Conservation (phyloP, 2,888 invertebrate species). For the Campoletis raptor region DNA sequence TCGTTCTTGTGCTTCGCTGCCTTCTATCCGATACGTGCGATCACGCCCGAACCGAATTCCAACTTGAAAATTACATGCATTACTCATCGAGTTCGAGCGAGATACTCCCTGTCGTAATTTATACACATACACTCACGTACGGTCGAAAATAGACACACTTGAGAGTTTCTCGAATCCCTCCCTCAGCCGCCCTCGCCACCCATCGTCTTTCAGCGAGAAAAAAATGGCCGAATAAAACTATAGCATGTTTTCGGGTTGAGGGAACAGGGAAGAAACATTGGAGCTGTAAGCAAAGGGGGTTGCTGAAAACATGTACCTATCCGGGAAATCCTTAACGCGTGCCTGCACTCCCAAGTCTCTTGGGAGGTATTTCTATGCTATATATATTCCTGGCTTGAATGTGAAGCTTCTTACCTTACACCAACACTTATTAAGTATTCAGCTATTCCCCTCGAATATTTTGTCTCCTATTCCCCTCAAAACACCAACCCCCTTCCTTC, state of each 20-base stretch:
- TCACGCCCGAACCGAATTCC: slow-evolving; percentile 61
- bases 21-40: slow-evolving; percentile 53
- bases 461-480: not conserved
- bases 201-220: not conserved
- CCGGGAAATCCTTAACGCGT: slow-evolving; percentile 48
- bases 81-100: slow-evolving; percentile 58
- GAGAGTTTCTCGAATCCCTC: not conserved
- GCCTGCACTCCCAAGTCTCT: slow-evolving; percentile 42
- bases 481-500: not conserved
- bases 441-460: slow-evolving; percentile 30
- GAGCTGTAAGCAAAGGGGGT: slow-evolving; percentile 6
- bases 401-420: slow-evolving; percentile 36
- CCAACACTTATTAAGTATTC: slow-evolving; percentile 51
- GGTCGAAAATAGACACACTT: slow-evolving; percentile 3
- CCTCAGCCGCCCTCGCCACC: not conserved
- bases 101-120: slow-evolving; percentile 3
- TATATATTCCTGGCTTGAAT: slow-evolving; percentile 28
- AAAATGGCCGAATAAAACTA: slow-evolving; percentile 25
- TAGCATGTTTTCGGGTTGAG: slow-evolving; percentile 4
- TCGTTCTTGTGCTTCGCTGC: slow-evolving; percentile 3
- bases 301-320: slow-evolving; percentile 36
- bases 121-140: slow-evolving; percentile 13
- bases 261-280: slow-evolving; percentile 9
- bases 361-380: slow-evolving; percentile 39
- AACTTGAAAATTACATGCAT: slow-evolving; percentile 66